These are phyloP conservation scores for Trachymyrmex cornetzi DNA, from an alignment of 1,140 invertebrate species.

Conservation along the genomic window DNA sequence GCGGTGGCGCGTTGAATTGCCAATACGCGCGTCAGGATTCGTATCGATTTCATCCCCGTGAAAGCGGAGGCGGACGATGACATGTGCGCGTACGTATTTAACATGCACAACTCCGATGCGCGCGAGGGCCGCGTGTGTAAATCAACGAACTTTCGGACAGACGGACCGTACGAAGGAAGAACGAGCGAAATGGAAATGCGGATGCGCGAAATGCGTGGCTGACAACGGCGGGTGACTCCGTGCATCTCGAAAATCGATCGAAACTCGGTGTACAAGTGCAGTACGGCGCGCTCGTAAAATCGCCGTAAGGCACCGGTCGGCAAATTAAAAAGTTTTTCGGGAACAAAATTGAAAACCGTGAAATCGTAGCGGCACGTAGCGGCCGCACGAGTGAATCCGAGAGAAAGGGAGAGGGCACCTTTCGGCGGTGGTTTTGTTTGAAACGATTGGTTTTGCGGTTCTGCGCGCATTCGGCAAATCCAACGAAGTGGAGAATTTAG, in stretches of 20 bases:
- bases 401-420: conserved; percentile 13
- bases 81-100: conserved; percentile 37
- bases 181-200: conserved; percentile 58
- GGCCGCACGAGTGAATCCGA: neutral
- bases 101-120: conserved; percentile 32
- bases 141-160: conserved; percentile 8
- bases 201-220: neutral
- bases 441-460: conserved; percentile 45
- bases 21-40: conserved; percentile 58
- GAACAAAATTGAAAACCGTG: neutral
- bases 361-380: conserved; percentile 15
- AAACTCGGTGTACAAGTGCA: conserved; percentile 5
- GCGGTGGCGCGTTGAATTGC: conserved; percentile 7
- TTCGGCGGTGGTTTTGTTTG: neutral
- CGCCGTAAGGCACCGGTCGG: conserved; percentile 9
- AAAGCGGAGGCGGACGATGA: conserved; percentile 19
- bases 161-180: conserved; percentile 30
- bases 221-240: neutral
- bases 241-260: conserved; percentile 44
- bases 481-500: conserved; percentile 48
- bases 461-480: conserved; percentile 40
- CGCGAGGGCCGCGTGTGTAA: conserved; percentile 3
- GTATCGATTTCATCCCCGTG: conserved; percentile 64
- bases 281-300: neutral
- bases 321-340: conserved; percentile 59